Percentiles rank a stretch among this genome's conserved stretches.
Evolutionary conservation across 2,113 vertebrate genomes (phyloP).

Genomic region (Psittacula cyanocephala): DNA sequence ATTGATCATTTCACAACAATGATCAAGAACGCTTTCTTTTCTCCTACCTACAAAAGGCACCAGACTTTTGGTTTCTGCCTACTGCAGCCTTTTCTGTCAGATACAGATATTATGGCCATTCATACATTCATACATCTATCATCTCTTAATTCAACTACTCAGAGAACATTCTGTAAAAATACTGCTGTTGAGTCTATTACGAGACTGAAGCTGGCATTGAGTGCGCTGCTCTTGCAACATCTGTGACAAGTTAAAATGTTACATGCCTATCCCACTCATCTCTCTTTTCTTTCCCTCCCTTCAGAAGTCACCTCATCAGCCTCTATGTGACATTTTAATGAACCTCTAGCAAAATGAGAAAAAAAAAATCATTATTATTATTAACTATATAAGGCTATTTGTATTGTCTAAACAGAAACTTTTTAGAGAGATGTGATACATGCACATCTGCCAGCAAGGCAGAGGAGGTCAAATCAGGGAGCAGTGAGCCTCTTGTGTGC

Average conservation of each 20-base stretch:
- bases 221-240: not conserved
- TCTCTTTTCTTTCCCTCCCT: not conserved
- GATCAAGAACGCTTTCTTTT: not conserved
- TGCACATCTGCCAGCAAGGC: not conserved
- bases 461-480: not conserved
- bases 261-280: not conserved
- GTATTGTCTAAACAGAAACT: not conserved
- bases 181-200: not conserved
- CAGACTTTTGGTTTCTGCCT: not conserved
- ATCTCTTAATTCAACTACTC: not conserved
- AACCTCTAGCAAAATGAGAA: not conserved
- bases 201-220: not conserved
- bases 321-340: not conserved
- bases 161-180: not conserved
- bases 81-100: not conserved
- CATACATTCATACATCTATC: not conserved
- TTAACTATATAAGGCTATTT: not conserved
- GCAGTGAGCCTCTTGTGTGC: not conserved
- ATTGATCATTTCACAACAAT: not conserved
- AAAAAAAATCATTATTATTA: not conserved
- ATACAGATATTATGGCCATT: not conserved
- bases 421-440: not conserved
- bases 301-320: not conserved
- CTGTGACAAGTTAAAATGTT: not conserved
- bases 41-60: not conserved